Conservation (phyloP, 2,113 vertebrate species). For the Malurus alboscapulatus region DNA sequence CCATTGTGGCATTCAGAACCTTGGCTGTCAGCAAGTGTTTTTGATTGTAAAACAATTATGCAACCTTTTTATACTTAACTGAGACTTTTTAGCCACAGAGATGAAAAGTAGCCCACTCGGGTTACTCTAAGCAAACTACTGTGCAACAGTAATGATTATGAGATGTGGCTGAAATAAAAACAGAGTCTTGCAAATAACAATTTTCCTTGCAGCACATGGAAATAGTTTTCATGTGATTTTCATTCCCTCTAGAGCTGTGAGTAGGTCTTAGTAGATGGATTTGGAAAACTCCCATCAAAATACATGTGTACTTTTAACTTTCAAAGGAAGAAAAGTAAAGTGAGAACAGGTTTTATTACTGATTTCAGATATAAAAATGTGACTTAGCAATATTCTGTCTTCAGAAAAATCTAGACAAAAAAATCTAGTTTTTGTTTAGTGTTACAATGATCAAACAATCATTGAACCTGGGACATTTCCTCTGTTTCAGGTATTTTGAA, state of each 20-base stretch:
- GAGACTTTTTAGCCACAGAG: background rate
- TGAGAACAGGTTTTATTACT: background rate
- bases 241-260: background rate
- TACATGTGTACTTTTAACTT: background rate
- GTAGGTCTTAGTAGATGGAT: background rate
- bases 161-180: background rate
- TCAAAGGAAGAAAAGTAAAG: background rate
- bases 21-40: background rate
- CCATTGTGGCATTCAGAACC: background rate
- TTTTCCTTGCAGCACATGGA: background rate
- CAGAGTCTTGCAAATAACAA: accelerated
- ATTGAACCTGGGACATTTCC: background rate
- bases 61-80: background rate
- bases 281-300: background rate
- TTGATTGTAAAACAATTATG: background rate
- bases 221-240: background rate
- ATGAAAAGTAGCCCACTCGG: background rate
- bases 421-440: background rate
- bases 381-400: background rate
- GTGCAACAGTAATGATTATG: background rate
- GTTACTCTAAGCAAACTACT: background rate
- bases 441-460: background rate
- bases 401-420: background rate
- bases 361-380: background rate
- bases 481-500: background rate